Conservation (phyloP, 2,888 invertebrate genomes). For the Liposcelis brunnea region DNA sequence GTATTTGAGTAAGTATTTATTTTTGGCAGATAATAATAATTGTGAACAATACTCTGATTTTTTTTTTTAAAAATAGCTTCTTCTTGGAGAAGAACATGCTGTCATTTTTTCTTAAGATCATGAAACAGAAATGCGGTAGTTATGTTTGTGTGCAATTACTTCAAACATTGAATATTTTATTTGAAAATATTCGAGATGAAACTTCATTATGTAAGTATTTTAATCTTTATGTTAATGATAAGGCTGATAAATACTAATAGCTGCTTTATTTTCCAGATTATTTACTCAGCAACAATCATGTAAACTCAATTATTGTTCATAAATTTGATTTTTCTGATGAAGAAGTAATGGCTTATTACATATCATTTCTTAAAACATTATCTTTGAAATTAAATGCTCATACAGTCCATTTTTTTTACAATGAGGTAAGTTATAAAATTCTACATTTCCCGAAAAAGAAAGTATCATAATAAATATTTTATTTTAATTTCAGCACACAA, state of each 20-base stretch:
- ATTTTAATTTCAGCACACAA: conserved; percentile 57
- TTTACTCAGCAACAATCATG: conserved; percentile 96
- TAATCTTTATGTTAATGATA: conserved; percentile 2
- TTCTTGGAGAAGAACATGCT: conserved; percentile 99
- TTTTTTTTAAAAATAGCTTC: too few species aligned
- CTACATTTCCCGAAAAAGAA: background rate
- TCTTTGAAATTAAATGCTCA: conserved; percentile 94
- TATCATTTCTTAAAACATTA: conserved; percentile 94
- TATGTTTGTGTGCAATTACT: conserved; percentile 95
- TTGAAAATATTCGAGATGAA: conserved; percentile 98
- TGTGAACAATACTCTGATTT: too few species aligned
- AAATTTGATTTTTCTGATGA: conserved; percentile 99
- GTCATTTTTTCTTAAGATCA: conserved; percentile 90
- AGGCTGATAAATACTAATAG: too few species aligned
- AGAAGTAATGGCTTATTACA: conserved; percentile 99
- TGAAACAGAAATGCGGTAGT: conserved; percentile 93
- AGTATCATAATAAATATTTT: background rate
- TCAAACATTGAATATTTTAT: conserved; percentile 95
- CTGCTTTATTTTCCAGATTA: conserved; percentile 60
- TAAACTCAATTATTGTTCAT: conserved; percentile 98
- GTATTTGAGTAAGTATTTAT: conserved; percentile 84
- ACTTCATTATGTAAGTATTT: conserved; percentile 86
- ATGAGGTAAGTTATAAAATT: conserved; percentile 51
- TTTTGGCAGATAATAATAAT: background rate
- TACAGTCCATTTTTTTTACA: conserved; percentile 99